phyloP scores from a whole-genome alignment of 2,797 vertebrate species.

The Epinephelus malabaricus region DNA sequence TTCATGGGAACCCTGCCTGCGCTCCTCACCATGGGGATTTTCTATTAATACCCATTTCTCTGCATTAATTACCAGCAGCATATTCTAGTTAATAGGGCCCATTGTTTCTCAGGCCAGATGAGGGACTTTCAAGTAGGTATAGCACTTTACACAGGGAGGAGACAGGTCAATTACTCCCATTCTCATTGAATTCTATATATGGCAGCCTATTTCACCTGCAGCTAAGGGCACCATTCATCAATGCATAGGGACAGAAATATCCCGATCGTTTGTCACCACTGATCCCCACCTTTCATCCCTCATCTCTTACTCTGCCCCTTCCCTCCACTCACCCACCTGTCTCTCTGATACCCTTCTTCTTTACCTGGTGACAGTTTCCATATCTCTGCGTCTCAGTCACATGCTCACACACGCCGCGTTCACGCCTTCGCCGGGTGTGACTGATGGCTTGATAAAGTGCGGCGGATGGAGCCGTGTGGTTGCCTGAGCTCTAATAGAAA shows the following conservation, averaged over 20 bases:
- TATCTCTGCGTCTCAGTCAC: constrained; percentile 62
- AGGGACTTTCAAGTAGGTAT: constrained; percentile 56
- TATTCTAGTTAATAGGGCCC: constrained; percentile 58
- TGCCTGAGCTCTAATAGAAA: constrained; percentile 75
- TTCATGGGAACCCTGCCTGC: constrained; percentile 29
- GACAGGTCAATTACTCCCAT: constrained; percentile 73
- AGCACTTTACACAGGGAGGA: constrained; percentile 58
- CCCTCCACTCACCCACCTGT: constrained; percentile 32
- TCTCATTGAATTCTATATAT: constrained; percentile 74
- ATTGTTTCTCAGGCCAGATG: constrained; percentile 64
- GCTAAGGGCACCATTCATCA: constrained; percentile 69
- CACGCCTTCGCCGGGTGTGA: constrained; percentile 57
- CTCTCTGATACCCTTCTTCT: constrained; percentile 57
- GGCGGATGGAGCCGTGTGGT: constrained; percentile 63
- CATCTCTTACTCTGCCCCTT: constrained; percentile 51
- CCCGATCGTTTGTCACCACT: constrained; percentile 78
- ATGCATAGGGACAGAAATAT: constrained; percentile 74
- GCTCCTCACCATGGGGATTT: constrained; percentile 27
- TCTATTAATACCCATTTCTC: constrained; percentile 64
- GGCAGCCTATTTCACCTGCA: constrained; percentile 72
- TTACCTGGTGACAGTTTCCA: constrained; percentile 65
- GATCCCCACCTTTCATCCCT: constrained; percentile 70
- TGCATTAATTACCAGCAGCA: constrained; percentile 67
- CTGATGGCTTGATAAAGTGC: constrained; percentile 77
- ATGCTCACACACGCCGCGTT: constrained; percentile 15